Evolutionary conservation across 30 jellyfish, hydroid and myxozoan species (phyloP).

Genomic region (Nemopilema nomurai): DNA sequence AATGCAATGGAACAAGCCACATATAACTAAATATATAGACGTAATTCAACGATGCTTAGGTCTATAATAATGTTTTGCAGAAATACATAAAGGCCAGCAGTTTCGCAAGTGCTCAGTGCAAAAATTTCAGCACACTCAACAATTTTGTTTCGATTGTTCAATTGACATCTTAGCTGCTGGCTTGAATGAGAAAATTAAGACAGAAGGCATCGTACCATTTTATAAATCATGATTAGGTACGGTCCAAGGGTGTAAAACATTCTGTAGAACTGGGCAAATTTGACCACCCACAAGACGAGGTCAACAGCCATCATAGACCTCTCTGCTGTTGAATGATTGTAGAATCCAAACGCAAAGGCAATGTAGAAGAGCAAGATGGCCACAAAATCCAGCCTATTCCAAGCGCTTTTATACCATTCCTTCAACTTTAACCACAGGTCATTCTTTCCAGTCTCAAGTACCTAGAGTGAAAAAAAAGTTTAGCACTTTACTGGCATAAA

Average conservation of each 20-base stretch:
- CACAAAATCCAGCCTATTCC: slow-evolving; percentile 63
- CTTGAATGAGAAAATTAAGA: background rate
- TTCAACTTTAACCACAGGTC: slow-evolving; percentile 20
- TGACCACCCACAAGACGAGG: slow-evolving; percentile 56
- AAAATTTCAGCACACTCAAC: too few relatives aligned
- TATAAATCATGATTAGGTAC: slow-evolving; percentile 73
- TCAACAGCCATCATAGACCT: slow-evolving; percentile 59
- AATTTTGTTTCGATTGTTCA: too few relatives aligned
- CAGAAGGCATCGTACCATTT: slow-evolving; percentile 63
- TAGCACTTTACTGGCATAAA: too few relatives aligned
- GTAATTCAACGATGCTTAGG: too few relatives aligned
- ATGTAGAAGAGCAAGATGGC: slow-evolving; percentile 53
- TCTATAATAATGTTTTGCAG: too few relatives aligned
- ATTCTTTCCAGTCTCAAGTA: slow-evolving; percentile 32
- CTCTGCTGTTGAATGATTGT: slow-evolving; percentile 27
- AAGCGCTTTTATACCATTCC: slow-evolving; percentile 39
- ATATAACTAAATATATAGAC: too few relatives aligned
- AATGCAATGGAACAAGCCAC: too few relatives aligned
- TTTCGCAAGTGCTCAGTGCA: too few relatives aligned
- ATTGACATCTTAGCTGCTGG: too few relatives aligned
- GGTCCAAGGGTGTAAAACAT: slow-evolving; percentile 80
- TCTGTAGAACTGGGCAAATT: slow-evolving; percentile 76
- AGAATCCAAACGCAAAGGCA: slow-evolving; percentile 58
- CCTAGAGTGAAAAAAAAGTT: slow-evolving; percentile 14
- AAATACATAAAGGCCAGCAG: too few relatives aligned